Evolutionary conservation across 1,140 invertebrate genomes (phyloP).

Genomic region (Papilio glaucus): DNA sequence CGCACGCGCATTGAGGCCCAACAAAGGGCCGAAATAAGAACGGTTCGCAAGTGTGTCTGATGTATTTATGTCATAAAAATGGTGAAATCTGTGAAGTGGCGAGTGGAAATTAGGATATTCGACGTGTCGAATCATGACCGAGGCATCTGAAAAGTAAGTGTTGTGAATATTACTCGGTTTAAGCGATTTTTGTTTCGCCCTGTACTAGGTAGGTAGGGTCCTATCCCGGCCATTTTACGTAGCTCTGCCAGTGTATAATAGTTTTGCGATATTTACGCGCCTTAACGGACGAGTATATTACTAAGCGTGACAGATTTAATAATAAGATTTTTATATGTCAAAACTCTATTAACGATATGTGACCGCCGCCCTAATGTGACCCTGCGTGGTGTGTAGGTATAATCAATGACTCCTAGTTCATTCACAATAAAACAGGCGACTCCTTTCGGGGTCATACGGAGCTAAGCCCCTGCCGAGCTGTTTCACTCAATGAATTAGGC

Average conservation of each 20-base stretch:
- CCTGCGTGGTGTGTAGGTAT: constrained; percentile 69
- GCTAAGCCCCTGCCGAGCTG: constrained; percentile 60
- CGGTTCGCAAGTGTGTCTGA: constrained; percentile 82
- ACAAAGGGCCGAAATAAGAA: constrained; percentile 81
- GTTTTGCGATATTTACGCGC: constrained; percentile 51
- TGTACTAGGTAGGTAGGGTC: constrained; percentile 73
- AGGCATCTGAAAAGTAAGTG: constrained; percentile 90
- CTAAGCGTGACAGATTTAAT: constrained; percentile 30
- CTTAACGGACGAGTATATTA: constrained; percentile 37
- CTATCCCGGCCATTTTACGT: constrained; percentile 79
- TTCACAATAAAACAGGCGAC: constrained; percentile 78
- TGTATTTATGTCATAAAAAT: constrained; percentile 88
- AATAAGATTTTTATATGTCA: constrained; percentile 44
- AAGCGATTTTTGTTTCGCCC: constrained; percentile 65
- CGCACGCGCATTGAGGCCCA: constrained; percentile 80
- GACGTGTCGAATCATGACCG: constrained; percentile 89
- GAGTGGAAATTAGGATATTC: constrained; percentile 88
- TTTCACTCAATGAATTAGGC: constrained; percentile 61
- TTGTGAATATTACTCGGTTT: constrained; percentile 59
- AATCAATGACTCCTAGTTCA: constrained; percentile 79
- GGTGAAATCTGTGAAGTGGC: constrained; percentile 87
- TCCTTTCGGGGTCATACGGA: constrained; percentile 73
- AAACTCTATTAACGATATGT: constrained; percentile 44
- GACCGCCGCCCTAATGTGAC: constrained; percentile 77
- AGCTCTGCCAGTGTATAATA: constrained; percentile 59